Evolutionary conservation across 2,797 vertebrate species (phyloP).

Genomic region (Myoxocephalus aenaeus): DNA sequence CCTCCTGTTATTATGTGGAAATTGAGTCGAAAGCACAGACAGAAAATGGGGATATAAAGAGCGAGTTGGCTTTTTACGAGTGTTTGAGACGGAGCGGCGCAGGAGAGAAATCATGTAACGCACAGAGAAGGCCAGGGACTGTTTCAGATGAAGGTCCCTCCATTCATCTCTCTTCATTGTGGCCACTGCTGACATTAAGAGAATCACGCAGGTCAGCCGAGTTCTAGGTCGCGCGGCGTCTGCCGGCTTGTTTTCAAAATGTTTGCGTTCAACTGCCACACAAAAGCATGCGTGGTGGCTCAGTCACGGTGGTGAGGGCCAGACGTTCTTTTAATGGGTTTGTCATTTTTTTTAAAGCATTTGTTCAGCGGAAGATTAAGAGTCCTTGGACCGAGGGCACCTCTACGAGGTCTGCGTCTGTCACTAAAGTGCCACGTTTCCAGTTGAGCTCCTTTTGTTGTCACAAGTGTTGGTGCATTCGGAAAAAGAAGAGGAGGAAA

Average conservation of each 20-base stretch:
- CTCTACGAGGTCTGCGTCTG: not conserved
- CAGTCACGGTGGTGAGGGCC: not conserved
- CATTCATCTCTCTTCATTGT: slow-evolving; percentile 38
- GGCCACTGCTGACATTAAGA: slow-evolving; percentile 6
- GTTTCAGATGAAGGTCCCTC: slow-evolving; percentile 38
- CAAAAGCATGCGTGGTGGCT: not conserved
- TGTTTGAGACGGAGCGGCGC: not conserved
- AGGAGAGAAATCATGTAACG: not conserved
- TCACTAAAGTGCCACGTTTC: slow-evolving; percentile 22
- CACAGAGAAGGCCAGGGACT: slow-evolving; percentile 15
- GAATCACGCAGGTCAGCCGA: slow-evolving; percentile 12
- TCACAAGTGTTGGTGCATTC: slow-evolving; percentile 8
- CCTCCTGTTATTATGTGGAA: slow-evolving; percentile 38
- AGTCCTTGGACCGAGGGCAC: slow-evolving; percentile 3
- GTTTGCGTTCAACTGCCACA: slow-evolving; percentile 14
- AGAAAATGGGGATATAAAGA: slow-evolving; percentile 6
- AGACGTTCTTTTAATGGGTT: slow-evolving; percentile 5
- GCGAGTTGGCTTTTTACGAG: slow-evolving; percentile 5
- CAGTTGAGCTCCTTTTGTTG: slow-evolving; percentile 17
- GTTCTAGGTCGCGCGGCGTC: not conserved
- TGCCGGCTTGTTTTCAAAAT: slow-evolving; percentile 6
- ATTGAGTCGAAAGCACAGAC: slow-evolving; percentile 21
- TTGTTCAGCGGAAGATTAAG: slow-evolving; percentile 22
- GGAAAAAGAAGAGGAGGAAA: not conserved
- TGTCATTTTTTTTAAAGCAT: not conserved